Evolutionary conservation across 2,797 vertebrate species (phyloP).

Genomic region (Pampus argenteus): DNA sequence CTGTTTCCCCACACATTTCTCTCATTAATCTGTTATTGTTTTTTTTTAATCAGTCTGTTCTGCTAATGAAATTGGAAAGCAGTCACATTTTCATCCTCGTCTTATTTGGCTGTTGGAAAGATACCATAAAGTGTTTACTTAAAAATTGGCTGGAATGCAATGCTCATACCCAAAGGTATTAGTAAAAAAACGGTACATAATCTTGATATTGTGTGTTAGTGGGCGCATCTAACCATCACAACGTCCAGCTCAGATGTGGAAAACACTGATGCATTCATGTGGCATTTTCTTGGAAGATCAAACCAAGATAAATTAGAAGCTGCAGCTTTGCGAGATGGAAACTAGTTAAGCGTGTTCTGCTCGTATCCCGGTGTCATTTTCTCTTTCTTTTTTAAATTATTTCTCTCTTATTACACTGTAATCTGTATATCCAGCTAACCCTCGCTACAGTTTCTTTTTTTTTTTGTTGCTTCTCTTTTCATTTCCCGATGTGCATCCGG

Average conservation of each 20-base stretch:
- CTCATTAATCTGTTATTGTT: slow-evolving; percentile 32
- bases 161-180: not conserved
- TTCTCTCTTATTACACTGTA: slow-evolving; percentile 34
- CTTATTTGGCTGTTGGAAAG: slow-evolving; percentile 6
- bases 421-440: slow-evolving; percentile 30
- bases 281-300: slow-evolving; percentile 10
- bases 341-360: not conserved
- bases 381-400: slow-evolving; percentile 28
- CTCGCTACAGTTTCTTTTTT: not conserved
- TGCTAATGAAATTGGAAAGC: slow-evolving; percentile 15
- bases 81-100: not conserved
- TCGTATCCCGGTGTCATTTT: slow-evolving; percentile 15
- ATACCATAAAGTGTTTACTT: not conserved
- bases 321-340: slow-evolving; percentile 2
- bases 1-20: slow-evolving; percentile 32
- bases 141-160: slow-evolving; percentile 2
- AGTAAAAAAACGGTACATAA: not conserved
- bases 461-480: slow-evolving; percentile 39
- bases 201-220: not conserved
- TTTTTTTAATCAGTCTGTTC: slow-evolving; percentile 27
- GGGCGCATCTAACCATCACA: not conserved
- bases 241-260: not conserved
- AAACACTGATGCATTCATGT: not conserved
- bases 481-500: slow-evolving; percentile 14
- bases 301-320: not conserved